Evolutionary conservation across 2,888 invertebrate species (phyloP).

Genomic region (Sminthurinus aureus): DNA sequence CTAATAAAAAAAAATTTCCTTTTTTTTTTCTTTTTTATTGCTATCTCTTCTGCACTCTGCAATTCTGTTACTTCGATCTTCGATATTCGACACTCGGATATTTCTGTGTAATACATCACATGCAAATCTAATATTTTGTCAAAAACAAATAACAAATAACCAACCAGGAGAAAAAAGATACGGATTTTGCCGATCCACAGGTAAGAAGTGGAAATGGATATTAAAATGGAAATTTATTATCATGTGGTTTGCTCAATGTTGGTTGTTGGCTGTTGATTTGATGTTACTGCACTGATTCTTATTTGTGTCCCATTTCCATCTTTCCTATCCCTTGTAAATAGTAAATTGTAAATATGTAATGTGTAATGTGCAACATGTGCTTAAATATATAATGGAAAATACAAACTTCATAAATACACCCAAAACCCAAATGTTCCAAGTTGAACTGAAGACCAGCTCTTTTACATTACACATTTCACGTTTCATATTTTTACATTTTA

Average conservation of each 20-base stretch:
- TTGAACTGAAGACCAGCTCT: too few species aligned
- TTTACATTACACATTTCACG: too few species aligned
- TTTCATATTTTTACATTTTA: too few species aligned
- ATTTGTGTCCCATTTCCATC: neutral
- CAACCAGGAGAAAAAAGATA: conserved; percentile 31
- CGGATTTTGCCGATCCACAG: conserved; percentile 41
- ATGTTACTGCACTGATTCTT: too few species aligned
- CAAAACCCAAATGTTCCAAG: too few species aligned
- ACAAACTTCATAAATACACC: neutral
- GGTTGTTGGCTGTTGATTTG: neutral
- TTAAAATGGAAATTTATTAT: neutral
- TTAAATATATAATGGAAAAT: neutral
- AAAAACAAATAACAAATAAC: neutral
- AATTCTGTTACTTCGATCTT: too few species aligned
- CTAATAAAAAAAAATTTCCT: too few species aligned
- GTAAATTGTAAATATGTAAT: neutral
- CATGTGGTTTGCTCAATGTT: neutral
- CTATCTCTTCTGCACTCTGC: too few species aligned
- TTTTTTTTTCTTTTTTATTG: too few species aligned
- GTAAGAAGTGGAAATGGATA: conserved; percentile 28
- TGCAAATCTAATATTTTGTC: too few species aligned
- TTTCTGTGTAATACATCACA: too few species aligned
- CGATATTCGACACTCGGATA: too few species aligned
- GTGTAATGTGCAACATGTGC: neutral
- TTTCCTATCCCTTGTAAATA: neutral